Base-by-base conservation (phyloP, 2,888 invertebrate genomes). In the Sinhomidia bicolor region DNA sequence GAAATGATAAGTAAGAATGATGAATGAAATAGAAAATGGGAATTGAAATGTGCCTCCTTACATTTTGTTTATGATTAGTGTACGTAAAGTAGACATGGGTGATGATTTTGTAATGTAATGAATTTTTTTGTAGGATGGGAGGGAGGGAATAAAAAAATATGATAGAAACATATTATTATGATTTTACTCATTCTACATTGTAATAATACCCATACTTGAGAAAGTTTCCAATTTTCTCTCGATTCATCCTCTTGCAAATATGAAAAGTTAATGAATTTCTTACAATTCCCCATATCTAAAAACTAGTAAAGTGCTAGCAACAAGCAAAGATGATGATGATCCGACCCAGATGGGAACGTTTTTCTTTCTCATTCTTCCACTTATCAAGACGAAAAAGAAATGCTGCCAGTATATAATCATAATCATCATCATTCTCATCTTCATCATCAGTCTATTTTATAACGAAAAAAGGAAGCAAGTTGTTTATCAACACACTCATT, bases 241-340 rank as follows among this genome's bases (percentile, higher is more conserved):
- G 0, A n/a, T 17, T 36, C n/a, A 68, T 41, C 14, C 14, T 65
- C 36, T 41, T 60, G 23, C 7, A 23, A 20, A 20, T 23, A 1
- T 62, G 41, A 20, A 32, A 71, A 12, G 41, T 23, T 71, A 36
- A 71, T 74, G 47, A 36, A 71, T 47, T 44, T 74, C 74, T 74
- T 7, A 74, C 14, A 47, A 26, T 47, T 26, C 74, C 74, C 74
- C 74, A 5, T n/a, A n/a, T n/a, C n/a, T n/a, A n/a, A n/a, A n/a
- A n/a, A n/a, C n/a, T n/a, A n/a, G n/a, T n/a, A n/a, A n/a, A n/a
- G n/a, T n/a, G n/a, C n/a, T n/a, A n/a, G n/a, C n/a, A n/a, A n/a
- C n/a, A n/a, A n/a, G n/a, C n/a, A n/a, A n/a, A n/a, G n/a, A n/a
- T n/a, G n/a, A n/a, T n/a, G n/a, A n/a, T n/a, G n/a, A n/a, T n/a